Evolutionary conservation across 92 coral and sea anemone genomes (phyloP), one percentile per base, ranked within the genome.

Genomic region (Parazoanthus atlanticus): DNA sequence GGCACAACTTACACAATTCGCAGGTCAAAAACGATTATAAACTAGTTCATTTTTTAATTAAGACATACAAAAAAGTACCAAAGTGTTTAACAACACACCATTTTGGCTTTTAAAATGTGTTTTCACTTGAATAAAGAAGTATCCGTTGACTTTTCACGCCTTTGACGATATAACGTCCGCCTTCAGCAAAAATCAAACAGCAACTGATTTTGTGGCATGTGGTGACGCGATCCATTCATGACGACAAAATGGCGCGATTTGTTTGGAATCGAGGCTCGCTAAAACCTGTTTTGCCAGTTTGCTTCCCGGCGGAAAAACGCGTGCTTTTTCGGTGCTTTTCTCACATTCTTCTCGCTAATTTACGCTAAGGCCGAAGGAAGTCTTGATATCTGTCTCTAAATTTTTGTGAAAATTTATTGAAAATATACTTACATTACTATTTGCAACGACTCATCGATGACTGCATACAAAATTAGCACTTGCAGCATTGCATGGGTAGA

Each of bases 181-280:
- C 86, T 67, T 83, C 86, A 67, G 86, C 86, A 83, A 41, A 83
- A 83, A 83, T 83, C 86, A 83, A 83, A 67, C 86, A 66, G 78
- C 73, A 69, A 83, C 77, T 83, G 86, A 83, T 67, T 73, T 31
- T n/a, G 41, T 28, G 77, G 32, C 5, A n/a, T n/a, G n/a, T n/a
- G n/a, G 16, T 83, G 86, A 83, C 86, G 86, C 64, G 38, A 34
- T 47, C 30, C 64, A 78, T 41, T 40, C 47, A 74, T 74, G 78
- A 74, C 78, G 78, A 33, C 46, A 74, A 6, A 11, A 78, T 78
- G 81, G 81, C 81, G 65, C 81, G 81, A n/a, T 7, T 17, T 41
- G 81, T 23, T 23, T 78, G 81, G 56, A 46, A 47, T 23, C 61
- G 81, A 78, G 81, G 81, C 81, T 78, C 32, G 56, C 21, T 47